Evolutionary conservation across 2,888 invertebrate genomes (phyloP).

Genomic region (Leptarthrus brevirostris): DNA sequence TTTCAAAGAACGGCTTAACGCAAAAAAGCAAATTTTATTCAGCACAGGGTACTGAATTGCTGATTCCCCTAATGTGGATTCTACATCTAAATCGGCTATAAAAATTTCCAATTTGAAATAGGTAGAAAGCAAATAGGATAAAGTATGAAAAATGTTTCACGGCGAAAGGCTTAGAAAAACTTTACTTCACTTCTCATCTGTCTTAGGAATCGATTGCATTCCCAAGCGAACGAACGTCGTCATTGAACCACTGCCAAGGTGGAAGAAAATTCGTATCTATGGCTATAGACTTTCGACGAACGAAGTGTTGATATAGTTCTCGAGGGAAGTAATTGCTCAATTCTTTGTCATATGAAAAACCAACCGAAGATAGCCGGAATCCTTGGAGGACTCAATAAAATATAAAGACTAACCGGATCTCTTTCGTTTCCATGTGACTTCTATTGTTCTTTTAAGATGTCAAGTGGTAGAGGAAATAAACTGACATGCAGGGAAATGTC

Average conservation of each 20-base stretch:
- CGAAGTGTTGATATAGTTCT: slow-evolving; percentile 40
- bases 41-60: slow-evolving; percentile 10
- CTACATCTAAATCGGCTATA: slow-evolving; percentile 10
- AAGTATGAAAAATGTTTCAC: not conserved
- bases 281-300: not conserved
- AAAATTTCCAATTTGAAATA: slow-evolving; percentile 17
- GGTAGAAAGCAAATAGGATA: not conserved
- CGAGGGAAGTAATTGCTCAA: slow-evolving; percentile 39
- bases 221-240: slow-evolving; percentile 1
- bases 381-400: not conserved
- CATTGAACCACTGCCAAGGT: slow-evolving; percentile 31
- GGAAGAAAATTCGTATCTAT: not conserved
- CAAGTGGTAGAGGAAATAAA: not conserved
- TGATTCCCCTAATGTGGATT: slow-evolving; percentile 21
- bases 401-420: not conserved
- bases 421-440: not conserved
- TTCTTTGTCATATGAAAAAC: slow-evolving; percentile 36
- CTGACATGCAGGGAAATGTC: not conserved
- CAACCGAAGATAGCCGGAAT: not conserved
- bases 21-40: slow-evolving; percentile 16
- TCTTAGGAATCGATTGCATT: slow-evolving; percentile 19
- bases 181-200: slow-evolving; percentile 5
- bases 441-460: not conserved
- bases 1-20: slow-evolving; percentile 8
- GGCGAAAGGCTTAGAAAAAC: not conserved